phyloP scores from a whole-genome alignment of 2,797 vertebrate species.

The Nannoperca obscura region DNA sequence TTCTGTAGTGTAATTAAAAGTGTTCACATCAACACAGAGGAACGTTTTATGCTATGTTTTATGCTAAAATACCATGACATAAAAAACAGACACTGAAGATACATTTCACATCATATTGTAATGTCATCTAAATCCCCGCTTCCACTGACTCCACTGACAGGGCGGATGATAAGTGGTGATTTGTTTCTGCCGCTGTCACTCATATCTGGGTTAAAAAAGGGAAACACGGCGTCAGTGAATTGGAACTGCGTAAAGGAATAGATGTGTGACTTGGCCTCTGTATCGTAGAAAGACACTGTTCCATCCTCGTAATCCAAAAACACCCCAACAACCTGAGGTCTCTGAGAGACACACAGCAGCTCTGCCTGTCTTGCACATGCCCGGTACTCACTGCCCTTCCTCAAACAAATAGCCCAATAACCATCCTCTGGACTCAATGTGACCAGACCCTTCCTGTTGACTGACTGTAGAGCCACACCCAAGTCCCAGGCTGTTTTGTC shows the following conservation, averaged over 20 bases:
- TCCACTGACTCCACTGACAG: constrained; percentile 36
- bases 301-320: constrained; percentile 80
- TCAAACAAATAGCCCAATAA: constrained; percentile 80
- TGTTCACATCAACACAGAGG: not conserved
- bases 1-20: not conserved
- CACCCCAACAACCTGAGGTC: constrained; percentile 71
- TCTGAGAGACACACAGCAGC: constrained; percentile 62
- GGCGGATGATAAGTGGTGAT: constrained; percentile 71
- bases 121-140: constrained; percentile 57
- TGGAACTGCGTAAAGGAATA: constrained; percentile 73
- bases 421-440: constrained; percentile 80
- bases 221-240: constrained; percentile 76
- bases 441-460: constrained; percentile 82
- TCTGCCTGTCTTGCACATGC: constrained; percentile 75
- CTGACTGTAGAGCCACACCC: constrained; percentile 82
- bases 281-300: constrained; percentile 78
- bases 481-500: constrained; percentile 86
- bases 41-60: not conserved
- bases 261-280: constrained; percentile 69
- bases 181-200: constrained; percentile 70
- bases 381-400: constrained; percentile 75
- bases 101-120: constrained; percentile 65
- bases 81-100: not conserved
- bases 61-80: not conserved
- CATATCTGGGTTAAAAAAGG: constrained; percentile 82